These are phyloP conservation scores for Diaperis boleti DNA, from an alignment of 2,888 invertebrate genomes.

Conservation along the genomic window DNA sequence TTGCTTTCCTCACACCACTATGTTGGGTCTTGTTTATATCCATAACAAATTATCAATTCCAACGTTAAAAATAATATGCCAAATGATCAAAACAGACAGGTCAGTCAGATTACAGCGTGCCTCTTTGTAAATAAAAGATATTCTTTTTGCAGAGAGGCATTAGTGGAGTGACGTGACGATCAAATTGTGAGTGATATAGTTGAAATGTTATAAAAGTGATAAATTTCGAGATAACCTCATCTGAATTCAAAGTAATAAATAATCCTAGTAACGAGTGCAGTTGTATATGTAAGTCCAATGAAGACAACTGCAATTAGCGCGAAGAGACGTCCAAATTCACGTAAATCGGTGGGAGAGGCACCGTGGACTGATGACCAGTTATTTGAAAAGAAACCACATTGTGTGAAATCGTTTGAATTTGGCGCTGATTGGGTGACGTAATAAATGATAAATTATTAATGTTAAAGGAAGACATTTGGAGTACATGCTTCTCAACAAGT, in stretches of 20 bases:
- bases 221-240: conserved; percentile 49
- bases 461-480: conserved; percentile 54
- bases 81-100: conserved; percentile 35
- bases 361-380: neutral
- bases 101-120: conserved; percentile 30
- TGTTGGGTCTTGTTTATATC: conserved; percentile 16
- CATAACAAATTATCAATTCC: conserved; percentile 35
- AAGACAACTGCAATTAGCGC: conserved; percentile 1
- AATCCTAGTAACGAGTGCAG: conserved; percentile 42
- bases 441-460: conserved; percentile 57
- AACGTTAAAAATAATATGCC: conserved; percentile 34
- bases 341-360: conserved; percentile 1
- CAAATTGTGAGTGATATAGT: conserved; percentile 40
- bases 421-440: conserved; percentile 59
- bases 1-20: neutral
- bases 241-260: conserved; percentile 45
- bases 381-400: conserved; percentile 21
- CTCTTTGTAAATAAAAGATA: conserved; percentile 28
- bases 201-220: conserved; percentile 47
- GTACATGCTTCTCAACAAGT: conserved; percentile 55
- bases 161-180: conserved; percentile 8
- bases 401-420: conserved; percentile 54
- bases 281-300: conserved; percentile 31
- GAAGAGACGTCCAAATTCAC: neutral
- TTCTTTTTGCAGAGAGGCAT: conserved; percentile 20